Evolutionary conservation across 2,113 vertebrate species (phyloP), one percentile per base, ranked within the genome.

Genomic region (Cynoglossus semilaevis): DNA sequence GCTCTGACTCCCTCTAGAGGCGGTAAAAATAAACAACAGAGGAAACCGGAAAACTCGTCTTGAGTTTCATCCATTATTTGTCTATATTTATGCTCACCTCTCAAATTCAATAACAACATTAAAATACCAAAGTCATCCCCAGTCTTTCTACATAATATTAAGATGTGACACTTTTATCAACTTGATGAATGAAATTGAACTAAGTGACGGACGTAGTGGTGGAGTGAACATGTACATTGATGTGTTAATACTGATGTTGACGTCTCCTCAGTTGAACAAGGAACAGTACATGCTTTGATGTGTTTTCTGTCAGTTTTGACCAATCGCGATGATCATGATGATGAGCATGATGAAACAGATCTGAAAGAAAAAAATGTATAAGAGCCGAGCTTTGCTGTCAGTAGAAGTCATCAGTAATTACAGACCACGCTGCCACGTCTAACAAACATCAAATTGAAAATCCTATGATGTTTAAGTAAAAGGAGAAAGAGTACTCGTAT

Each of bases 1-100:
- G 41, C 63, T 84, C 57, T 85, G 22, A 60, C 82, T 70, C 85
- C 84, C 84, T 47, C 85, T 85, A 85, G 81, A 79, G 88, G 82
- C 11, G 48, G 19, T 9, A 2, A 41, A 5, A 12, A 15, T 51
- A 15, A 67, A 74, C 46, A 67, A 12, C 70, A 36, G 7, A 15
- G 0, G 6, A 48, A 40, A 49, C 63, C 37, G 29, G 49, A 22
- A 36, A 52, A 57, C 12, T 10, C 37, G 12, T 29, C 22, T 29
- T 29, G 22, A 29, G 22, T 4, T n/a, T n/a, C n/a, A n/a, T n/a
- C n/a, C n/a, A n/a, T n/a, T n/a, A n/a, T n/a, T n/a, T n/a, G n/a
- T n/a, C n/a, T n/a, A n/a, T n/a, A n/a, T n/a, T n/a, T n/a, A n/a
- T n/a, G n/a, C n/a, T n/a, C n/a, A n/a, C n/a, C n/a, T n/a, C n/a